These are phyloP conservation scores for Spatulosminthurus flaviceps DNA, from an alignment of 2,888 invertebrate genomes.

Conservation along the genomic window DNA sequence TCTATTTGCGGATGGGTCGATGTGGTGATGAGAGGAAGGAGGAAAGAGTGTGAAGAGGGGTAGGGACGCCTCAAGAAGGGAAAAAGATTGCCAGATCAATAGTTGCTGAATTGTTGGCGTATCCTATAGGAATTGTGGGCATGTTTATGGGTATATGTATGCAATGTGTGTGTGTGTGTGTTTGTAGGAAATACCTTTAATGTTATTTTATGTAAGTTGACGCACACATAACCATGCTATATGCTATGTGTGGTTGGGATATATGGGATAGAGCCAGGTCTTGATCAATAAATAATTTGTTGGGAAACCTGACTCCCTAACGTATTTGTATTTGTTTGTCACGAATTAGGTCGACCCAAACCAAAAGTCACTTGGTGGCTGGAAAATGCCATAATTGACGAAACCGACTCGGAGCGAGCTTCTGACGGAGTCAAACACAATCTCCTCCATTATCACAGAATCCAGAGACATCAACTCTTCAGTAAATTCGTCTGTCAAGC, in stretches of 20 bases:
- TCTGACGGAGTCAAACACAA: conserved; percentile 79
- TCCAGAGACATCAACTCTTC: conserved; percentile 84
- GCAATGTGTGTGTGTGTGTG: not conserved
- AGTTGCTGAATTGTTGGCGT: conserved; percentile 8
- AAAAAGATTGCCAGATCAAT: conserved; percentile 26
- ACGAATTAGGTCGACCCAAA: conserved; percentile 69
- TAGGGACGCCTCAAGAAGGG: conserved; percentile 1
- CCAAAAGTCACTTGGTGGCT: conserved; percentile 86
- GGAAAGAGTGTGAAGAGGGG: conserved; percentile 5
- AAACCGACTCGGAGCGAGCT: conserved; percentile 76
- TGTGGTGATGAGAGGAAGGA: not conserved
- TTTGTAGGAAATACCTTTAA: too few species aligned
- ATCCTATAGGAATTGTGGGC: too few species aligned
- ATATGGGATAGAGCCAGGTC: not conserved
- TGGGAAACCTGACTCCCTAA: not conserved
- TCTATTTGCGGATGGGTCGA: not conserved
- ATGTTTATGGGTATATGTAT: not conserved
- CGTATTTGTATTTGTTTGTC: not conserved
- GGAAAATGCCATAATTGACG: conserved; percentile 84
- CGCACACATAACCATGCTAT: too few species aligned
- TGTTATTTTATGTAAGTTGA: too few species aligned
- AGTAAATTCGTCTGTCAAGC: conserved; percentile 86
- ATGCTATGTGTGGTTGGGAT: too few species aligned
- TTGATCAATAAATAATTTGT: conserved; percentile 49
- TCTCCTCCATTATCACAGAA: conserved; percentile 80